Percentiles rank a stretch among this genome's conserved stretches.
These are phyloP conservation scores for Nyctalus aviator DNA, from an alignment of 2,797 vertebrate genomes.

Conservation along the genomic window DNA sequence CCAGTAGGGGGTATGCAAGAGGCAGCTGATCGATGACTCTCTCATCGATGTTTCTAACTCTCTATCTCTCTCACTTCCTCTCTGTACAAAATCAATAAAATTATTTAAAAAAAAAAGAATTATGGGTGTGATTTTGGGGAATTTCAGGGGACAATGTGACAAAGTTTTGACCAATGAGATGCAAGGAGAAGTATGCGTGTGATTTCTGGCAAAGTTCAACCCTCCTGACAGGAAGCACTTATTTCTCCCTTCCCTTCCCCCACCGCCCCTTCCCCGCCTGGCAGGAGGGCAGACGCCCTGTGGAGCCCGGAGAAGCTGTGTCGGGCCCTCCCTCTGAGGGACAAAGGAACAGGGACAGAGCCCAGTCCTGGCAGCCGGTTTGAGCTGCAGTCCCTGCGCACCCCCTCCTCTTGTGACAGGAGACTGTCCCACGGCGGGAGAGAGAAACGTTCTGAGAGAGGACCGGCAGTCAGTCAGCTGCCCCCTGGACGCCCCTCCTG, in stretches of 20 bases:
- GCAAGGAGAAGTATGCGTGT: background rate
- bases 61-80: too few species aligned
- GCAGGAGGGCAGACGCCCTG: background rate
- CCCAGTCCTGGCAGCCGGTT: background rate
- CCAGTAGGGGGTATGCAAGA: too few species aligned
- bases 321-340: background rate
- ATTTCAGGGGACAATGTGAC: too few species aligned
- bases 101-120: too few species aligned
- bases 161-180: background rate
- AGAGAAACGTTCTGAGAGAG: background rate
- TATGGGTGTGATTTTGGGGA: background rate
- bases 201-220: background rate
- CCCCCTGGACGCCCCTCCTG: too few species aligned
- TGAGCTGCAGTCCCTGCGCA: background rate
- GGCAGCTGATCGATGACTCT: too few species aligned
- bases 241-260: too few species aligned
- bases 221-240: fast-evolving
- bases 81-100: too few species aligned
- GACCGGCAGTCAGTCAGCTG: background rate
- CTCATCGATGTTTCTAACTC: too few species aligned
- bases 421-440: background rate
- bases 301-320: background rate
- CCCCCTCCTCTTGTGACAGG: fast-evolving
- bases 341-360: background rate
- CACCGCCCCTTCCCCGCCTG: background rate